Percentiles rank a stretch among this genome's conserved stretches.
Conservation (phyloP, 2,888 invertebrate genomes). For the Limenitis camilla region DNA sequence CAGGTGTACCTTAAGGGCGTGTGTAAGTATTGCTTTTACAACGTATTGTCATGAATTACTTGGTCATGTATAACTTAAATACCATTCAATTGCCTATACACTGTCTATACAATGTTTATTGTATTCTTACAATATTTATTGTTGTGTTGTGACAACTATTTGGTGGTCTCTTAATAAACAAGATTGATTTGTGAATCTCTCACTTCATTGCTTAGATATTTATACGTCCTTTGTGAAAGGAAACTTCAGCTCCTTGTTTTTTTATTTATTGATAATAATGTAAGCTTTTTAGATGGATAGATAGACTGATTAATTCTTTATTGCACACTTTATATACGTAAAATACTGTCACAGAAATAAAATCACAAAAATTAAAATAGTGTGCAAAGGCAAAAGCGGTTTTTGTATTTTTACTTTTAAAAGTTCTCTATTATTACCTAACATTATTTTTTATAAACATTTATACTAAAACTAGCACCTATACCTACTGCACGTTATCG, state of each 20-base stretch:
- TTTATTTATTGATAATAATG: no score
- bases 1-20: slow-evolving; percentile 21
- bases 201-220: slow-evolving; percentile 19
- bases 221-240: slow-evolving; percentile 18
- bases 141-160: slow-evolving; percentile 45
- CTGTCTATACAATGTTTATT: slow-evolving; percentile 23
- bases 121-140: slow-evolving; percentile 24
- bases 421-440: no score
- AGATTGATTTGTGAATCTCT: slow-evolving; percentile 44
- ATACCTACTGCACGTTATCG: no score
- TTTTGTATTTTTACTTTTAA: no score
- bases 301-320: no score
- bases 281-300: no score
- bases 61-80: slow-evolving; percentile 24
- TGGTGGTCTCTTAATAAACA: slow-evolving; percentile 36
- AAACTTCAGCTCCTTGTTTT: background rate
- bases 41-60: slow-evolving; percentile 25
- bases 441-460: no score
- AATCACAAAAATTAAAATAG: no score
- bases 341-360: no score
- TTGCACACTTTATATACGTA: no score
- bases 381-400: no score
- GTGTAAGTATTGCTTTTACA: slow-evolving; percentile 22
- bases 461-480: no score
- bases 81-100: slow-evolving; percentile 23